Percentiles rank a stretch among this genome's conserved stretches.
Evolutionary conservation across 2,797 vertebrate genomes (phyloP).

Genomic region (Morelia viridis): DNA sequence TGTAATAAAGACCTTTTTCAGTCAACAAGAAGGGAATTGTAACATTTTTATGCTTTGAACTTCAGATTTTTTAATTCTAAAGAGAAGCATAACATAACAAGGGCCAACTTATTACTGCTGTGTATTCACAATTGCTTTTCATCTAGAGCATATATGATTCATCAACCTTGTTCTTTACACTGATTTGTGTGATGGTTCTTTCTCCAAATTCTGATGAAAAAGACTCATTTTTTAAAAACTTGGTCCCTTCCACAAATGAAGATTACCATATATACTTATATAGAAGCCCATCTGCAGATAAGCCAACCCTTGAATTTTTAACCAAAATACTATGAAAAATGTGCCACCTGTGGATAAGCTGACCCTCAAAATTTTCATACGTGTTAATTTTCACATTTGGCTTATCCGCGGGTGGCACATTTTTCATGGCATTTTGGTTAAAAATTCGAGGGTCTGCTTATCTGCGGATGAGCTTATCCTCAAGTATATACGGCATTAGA

Average conservation of each 20-base stretch:
- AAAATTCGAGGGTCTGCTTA: not conserved
- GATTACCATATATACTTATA: too few relatives aligned
- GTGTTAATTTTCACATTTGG: too few relatives aligned
- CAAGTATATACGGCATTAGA: not conserved
- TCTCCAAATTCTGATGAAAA: not conserved
- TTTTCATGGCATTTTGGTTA: not conserved
- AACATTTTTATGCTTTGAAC: conserved; percentile 48
- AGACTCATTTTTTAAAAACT: not conserved
- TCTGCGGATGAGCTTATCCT: not conserved
- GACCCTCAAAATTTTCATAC: too few relatives aligned
- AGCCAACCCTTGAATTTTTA: too few relatives aligned
- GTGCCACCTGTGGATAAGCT: too few relatives aligned
- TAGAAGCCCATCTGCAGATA: too few relatives aligned
- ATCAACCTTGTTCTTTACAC: not conserved
- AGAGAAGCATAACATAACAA: not conserved
- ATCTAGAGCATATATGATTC: not conserved
- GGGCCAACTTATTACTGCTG: not conserved
- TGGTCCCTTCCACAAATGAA: not conserved
- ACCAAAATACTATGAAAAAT: too few relatives aligned
- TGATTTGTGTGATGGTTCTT: not conserved
- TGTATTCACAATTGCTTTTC: conserved; percentile 10
- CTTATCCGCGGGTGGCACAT: not conserved
- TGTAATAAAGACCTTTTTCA: conserved; percentile 59
- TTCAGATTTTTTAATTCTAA: conserved; percentile 33
- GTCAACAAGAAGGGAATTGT: conserved; percentile 49